These are phyloP conservation scores for Nyctereutes procyonoides DNA, from an alignment of 2,113 vertebrate genomes.

Conservation along the genomic window DNA sequence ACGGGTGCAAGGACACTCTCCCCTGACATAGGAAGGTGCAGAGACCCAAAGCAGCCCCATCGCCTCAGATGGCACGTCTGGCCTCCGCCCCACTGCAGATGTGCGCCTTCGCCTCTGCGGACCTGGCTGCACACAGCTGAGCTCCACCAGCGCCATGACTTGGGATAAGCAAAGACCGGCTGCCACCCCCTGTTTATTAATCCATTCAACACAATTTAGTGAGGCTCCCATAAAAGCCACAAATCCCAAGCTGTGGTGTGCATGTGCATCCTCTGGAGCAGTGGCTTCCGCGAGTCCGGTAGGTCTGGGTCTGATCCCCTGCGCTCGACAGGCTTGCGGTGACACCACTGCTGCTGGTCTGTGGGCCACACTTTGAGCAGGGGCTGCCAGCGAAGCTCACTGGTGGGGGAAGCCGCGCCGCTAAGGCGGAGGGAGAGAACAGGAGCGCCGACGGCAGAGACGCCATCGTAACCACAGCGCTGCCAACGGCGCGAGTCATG, in stretches of 20 bases:
- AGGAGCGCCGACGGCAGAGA: background rate
- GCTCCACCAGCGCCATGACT: background rate
- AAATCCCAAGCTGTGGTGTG: background rate
- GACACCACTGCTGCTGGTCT: no score
- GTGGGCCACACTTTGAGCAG: background rate
- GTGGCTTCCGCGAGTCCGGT: no score
- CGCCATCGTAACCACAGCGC: background rate
- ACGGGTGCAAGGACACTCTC: background rate
- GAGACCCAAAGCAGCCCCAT: background rate
- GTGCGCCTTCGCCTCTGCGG: background rate
- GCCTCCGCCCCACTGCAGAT: background rate
- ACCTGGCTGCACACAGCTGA: background rate
- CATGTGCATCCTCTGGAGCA: background rate
- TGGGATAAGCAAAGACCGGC: background rate
- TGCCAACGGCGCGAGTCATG: background rate
- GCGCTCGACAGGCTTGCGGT: background rate
- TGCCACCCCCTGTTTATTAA: background rate
- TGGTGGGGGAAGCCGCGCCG: background rate
- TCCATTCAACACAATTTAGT: background rate
- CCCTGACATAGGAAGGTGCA: background rate
- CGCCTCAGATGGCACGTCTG: background rate
- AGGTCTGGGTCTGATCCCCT: background rate
- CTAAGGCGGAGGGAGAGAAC: background rate
- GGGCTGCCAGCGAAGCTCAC: background rate
- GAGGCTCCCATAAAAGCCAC: background rate